phyloP scores from a whole-genome alignment of 2,888 invertebrate genomes.

The Chloromyia formosa region DNA sequence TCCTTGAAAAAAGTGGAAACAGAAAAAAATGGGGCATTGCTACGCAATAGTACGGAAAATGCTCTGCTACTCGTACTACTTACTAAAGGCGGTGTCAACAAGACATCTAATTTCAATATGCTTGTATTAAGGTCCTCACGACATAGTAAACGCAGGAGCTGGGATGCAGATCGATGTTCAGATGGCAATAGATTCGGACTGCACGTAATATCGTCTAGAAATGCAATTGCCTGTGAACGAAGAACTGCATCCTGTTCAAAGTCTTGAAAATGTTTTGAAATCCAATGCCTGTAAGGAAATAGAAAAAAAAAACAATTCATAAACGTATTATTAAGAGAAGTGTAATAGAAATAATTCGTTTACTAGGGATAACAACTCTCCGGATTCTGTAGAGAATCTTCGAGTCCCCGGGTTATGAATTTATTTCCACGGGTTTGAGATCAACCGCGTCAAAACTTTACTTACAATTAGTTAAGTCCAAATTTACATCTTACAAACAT shows the following conservation, averaged over 20 bases:
- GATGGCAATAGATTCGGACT: constrained; percentile 85
- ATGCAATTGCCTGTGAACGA: constrained; percentile 81
- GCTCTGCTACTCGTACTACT: too few species aligned
- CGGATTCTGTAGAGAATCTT: too few species aligned
- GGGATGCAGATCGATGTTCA: constrained; percentile 88
- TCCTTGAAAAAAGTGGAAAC: neutral
- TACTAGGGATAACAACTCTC: too few species aligned
- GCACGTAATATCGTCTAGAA: constrained; percentile 86
- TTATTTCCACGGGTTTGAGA: too few species aligned
- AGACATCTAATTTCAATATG: constrained; percentile 73
- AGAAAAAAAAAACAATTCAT: constrained; percentile 36
- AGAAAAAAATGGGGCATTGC: too few species aligned
- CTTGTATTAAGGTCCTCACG: constrained; percentile 75
- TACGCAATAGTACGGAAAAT: too few species aligned
- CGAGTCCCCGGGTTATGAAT: too few species aligned
- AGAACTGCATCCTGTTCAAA: constrained; percentile 81
- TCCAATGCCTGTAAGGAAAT: constrained; percentile 79
- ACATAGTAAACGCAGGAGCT: constrained; percentile 79
- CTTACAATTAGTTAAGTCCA: too few species aligned
- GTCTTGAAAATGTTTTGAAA: constrained; percentile 89
- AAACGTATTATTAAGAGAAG: too few species aligned
- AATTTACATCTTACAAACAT: too few species aligned
- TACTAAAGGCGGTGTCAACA: constrained; percentile 76
- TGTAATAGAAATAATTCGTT: too few species aligned
- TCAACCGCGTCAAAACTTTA: too few species aligned